Base-by-base conservation (phyloP, 2,797 vertebrate species). In the Thaleichthys pacificus region DNA sequence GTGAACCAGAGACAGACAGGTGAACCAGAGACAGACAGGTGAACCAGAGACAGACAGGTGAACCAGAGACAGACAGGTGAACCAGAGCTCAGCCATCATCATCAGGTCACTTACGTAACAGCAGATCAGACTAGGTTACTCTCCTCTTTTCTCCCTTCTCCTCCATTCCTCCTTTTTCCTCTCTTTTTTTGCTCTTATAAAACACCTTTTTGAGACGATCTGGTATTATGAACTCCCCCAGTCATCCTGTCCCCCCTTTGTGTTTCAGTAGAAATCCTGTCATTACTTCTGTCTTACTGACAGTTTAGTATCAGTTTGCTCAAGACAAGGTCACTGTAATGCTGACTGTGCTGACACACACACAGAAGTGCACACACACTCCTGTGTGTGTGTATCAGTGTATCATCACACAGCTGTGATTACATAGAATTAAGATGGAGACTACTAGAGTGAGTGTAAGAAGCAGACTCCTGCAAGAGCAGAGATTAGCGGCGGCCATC, bases 91-190 rank as follows among this genome's bases (percentile, higher is more conserved):
- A 54, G 51, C 4, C 15, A 54, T n/a, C 19, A 4, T 54, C 19
- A 17, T 54, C 19, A n/a, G 19, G 15, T 54, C 47, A 12, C 47
- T 51, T 54, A 7, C 15, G 15, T n/a, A n/a, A 54, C 51, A 54
- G 14, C 51, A 17, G 51, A 56, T 74, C 77, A 70, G 61, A 24
- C 30, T 54, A 32, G 61, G 17, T 63, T 30, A 17, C 28, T 30
- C 17, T 19, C 24, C 65, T 47, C 47, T 14, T 9, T 7, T 17
- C 12, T 17, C 22, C 21, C 5, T 74, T 56, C 73, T 9, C 51
- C 65, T 19, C 21, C 47, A 9, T 14, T 7, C 15, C 12, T 17
- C 12, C 21, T 3, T 73, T 60, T 2, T 30, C 60, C 73, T 6
- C 32, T 57, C 12, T 14, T 11, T 15, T 7, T 51, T 24, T 42